Conservation (phyloP, 2,888 invertebrate species). For the Orthonevra nobilis region DNA sequence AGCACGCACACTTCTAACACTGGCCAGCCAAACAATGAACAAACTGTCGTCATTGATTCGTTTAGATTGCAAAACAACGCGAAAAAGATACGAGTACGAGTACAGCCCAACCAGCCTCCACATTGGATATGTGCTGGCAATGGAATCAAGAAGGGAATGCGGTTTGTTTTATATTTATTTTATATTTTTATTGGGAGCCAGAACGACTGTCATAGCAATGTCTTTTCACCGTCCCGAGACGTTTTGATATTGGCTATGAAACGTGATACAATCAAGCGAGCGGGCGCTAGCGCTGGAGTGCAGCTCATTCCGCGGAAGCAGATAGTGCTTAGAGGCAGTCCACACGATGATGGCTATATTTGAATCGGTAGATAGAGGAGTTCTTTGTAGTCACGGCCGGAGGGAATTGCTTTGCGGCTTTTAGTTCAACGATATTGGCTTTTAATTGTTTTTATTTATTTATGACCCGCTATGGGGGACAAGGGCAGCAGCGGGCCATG, state of each 20-base stretch:
- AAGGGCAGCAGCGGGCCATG: too few species aligned
- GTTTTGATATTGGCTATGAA: conserved; percentile 58
- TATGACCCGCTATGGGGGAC: background rate
- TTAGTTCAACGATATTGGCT: conserved; percentile 8
- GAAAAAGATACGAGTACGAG: conserved; percentile 34
- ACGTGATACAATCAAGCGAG: conserved; percentile 62
- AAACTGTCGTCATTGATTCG: conserved; percentile 63
- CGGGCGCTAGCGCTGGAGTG: background rate
- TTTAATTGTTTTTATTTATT: conserved; percentile 29
- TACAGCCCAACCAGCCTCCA: too few species aligned
- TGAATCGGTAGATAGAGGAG: conserved; percentile 3
- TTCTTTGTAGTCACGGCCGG: conserved; percentile 6
- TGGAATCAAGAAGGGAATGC: background rate
- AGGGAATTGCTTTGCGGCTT: conserved; percentile 10
- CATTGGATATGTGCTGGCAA: background rate
- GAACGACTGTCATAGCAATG: conserved; percentile 58
- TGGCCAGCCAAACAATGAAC: background rate
- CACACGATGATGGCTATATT: background rate
- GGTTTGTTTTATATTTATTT: conserved; percentile 24
- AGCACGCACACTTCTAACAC: background rate
- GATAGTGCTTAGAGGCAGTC: background rate
- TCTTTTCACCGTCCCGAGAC: conserved; percentile 57
- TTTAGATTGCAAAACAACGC: conserved; percentile 41
- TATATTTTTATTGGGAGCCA: conserved; percentile 48
- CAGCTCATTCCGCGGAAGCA: background rate